A percentile compares a stretch with the other conserved stretches of the same genome.
These are phyloP conservation scores for Speoplatyrhinus poulsoni DNA, from an alignment of 2,113 vertebrate genomes.

Conservation along the genomic window DNA sequence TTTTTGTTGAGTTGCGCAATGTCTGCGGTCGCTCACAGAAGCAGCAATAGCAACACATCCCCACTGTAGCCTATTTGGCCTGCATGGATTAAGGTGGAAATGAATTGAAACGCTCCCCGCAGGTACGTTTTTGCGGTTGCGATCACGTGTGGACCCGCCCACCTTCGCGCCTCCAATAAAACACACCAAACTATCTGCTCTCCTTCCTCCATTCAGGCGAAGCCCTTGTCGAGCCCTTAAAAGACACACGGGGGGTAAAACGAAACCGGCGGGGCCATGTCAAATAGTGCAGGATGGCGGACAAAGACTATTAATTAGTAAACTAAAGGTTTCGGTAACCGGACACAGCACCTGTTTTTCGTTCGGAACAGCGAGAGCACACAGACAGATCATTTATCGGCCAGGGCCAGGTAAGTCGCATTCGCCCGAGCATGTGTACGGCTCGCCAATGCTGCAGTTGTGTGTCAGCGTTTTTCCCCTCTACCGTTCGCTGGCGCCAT, in stretches of 20 bases:
- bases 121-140: constrained; percentile 55
- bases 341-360: constrained; percentile 27
- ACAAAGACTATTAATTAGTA: constrained; percentile 44
- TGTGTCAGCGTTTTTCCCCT: constrained; percentile 41
- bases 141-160: constrained; percentile 64
- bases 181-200: constrained; percentile 50
- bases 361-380: constrained; percentile 24
- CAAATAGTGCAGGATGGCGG: background rate
- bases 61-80: background rate
- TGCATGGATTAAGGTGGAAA: too few species aligned
- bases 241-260: constrained; percentile 24
- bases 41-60: background rate
- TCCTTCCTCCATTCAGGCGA: constrained; percentile 25
- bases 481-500: background rate
- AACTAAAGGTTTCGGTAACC: constrained; percentile 38
- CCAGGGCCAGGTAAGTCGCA: constrained; percentile 57
- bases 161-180: constrained; percentile 63
- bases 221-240: background rate
- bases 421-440: constrained; percentile 9
- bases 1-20: background rate
- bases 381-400: constrained; percentile 16
- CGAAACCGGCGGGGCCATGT: constrained; percentile 33
- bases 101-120: constrained; percentile 44
- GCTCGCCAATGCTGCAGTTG: background rate
- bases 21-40: background rate